Conservation (phyloP, 2,888 invertebrate species). For the Hyposoter didymator region DNA sequence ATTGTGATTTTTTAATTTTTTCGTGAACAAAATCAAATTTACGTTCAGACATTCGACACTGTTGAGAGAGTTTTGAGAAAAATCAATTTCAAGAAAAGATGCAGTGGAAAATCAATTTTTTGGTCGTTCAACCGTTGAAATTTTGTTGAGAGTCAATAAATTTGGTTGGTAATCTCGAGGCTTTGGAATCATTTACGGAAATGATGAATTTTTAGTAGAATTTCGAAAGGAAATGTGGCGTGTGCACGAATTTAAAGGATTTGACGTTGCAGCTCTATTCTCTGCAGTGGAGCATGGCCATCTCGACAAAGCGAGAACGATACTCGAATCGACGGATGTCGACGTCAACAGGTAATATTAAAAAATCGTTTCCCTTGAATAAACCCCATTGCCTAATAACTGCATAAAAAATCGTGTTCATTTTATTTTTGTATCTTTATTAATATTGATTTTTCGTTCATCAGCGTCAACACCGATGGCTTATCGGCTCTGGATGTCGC, state of each 20-base stretch:
- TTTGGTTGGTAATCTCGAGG: too few species aligned
- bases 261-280: constrained; percentile 90
- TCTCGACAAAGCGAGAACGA: constrained; percentile 95
- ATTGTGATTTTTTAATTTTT: too few species aligned
- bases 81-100: too few species aligned
- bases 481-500: constrained; percentile 97
- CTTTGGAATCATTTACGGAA: not conserved
- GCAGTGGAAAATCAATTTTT: too few species aligned
- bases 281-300: constrained; percentile 98
- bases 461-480: constrained; percentile 94
- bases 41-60: too few species aligned
- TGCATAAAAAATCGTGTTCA: not conserved
- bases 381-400: not conserved
- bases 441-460: not conserved
- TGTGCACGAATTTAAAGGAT: not conserved
- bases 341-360: constrained; percentile 94
- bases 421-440: not conserved
- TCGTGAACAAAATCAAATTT: too few species aligned
- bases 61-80: too few species aligned
- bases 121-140: too few species aligned
- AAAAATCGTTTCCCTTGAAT: not conserved
- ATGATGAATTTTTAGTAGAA: constrained; percentile 17
- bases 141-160: too few species aligned
- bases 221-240: not conserved
- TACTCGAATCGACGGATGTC: constrained; percentile 95